Base-by-base conservation (phyloP, 1,140 invertebrate species). In the Bacillus rossius region DNA sequence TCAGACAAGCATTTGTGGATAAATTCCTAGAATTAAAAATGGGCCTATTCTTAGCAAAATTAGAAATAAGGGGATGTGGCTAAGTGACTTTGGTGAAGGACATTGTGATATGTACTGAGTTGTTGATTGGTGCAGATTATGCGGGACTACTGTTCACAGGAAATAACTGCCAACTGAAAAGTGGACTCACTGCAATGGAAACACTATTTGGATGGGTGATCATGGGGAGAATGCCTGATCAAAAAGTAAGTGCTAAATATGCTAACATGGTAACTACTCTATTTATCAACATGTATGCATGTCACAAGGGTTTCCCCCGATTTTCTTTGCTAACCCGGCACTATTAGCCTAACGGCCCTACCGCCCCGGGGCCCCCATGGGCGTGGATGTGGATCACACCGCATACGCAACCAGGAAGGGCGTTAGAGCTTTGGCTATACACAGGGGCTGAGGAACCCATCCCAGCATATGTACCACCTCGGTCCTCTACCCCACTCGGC, bases 191-290 rank as follows among this genome's bases (percentile, higher is more conserved):
- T 8, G 69, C 65, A n/a, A n/a, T 69, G 2, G 66, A 75, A 55
- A 71, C 70, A 1, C 25, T 59, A 10, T 55, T 74, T 1, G 71
- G 69, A 2, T 75, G 68, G 70, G 68, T 64, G 7, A n/a, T 74
- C 0, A 66, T 64, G 59, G 71, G 66, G 8, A 69, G 67, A 64
- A 20, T 55, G 25, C 63, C 55, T 22, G 19, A 41, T 23, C 38
- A 61, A 23, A 59, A 53, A 8, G 16, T 17, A n/a, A 34, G 22
- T 38, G 52, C 3, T 70, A 65, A 64, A 64, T 65, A 61, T 37
- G 37, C 22, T 63, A 54, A 55, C 25, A 50, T 49, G 8, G 57
- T 60, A 3, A 56, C 59, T n/a, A 57, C 61, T 1, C 61, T 70
- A 59, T 62, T 69, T 29, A 23, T 56, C n/a, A n/a, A n/a, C n/a